These are phyloP conservation scores for Papilio polytes DNA, from an alignment of 1,140 invertebrate genomes.

Conservation along the genomic window DNA sequence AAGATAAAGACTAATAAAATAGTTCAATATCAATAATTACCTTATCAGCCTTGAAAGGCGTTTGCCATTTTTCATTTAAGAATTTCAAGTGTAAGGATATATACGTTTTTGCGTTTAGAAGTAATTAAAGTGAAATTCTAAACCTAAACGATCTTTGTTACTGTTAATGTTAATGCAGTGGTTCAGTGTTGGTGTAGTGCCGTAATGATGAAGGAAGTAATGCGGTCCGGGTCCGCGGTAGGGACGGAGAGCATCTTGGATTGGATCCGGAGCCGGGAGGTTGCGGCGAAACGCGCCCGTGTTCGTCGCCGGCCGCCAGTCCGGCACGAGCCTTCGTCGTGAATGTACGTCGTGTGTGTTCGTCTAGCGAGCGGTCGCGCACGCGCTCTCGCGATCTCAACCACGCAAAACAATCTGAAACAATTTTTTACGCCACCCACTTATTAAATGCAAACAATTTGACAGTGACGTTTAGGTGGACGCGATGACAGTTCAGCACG, in stretches of 20 bases:
- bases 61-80: slow-evolving; percentile 30
- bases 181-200: slow-evolving; percentile 26
- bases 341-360: slow-evolving; percentile 81
- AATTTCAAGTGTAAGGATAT: slow-evolving; percentile 28
- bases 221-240: slow-evolving; percentile 51
- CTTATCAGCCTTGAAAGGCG: slow-evolving; percentile 32
- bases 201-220: slow-evolving; percentile 47
- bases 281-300: slow-evolving; percentile 80
- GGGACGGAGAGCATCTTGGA: slow-evolving; percentile 48
- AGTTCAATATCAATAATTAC: slow-evolving; percentile 39
- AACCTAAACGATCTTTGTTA: not conserved
- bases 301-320: slow-evolving; percentile 85
- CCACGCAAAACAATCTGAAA: slow-evolving; percentile 77
- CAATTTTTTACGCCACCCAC: slow-evolving; percentile 63
- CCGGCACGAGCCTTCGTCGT: slow-evolving; percentile 89
- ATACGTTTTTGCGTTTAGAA: not conserved
- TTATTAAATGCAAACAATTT: slow-evolving; percentile 59
- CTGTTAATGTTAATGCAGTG: slow-evolving; percentile 36
- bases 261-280: slow-evolving; percentile 42
- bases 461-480: slow-evolving; percentile 77
- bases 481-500: slow-evolving; percentile 61
- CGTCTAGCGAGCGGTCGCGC: slow-evolving; percentile 82
- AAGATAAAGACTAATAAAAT: slow-evolving; percentile 38
- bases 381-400: slow-evolving; percentile 91
- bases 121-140: slow-evolving; percentile 10